phyloP scores from a whole-genome alignment of 1,140 invertebrate genomes.

The Trichonephila clavipes region DNA sequence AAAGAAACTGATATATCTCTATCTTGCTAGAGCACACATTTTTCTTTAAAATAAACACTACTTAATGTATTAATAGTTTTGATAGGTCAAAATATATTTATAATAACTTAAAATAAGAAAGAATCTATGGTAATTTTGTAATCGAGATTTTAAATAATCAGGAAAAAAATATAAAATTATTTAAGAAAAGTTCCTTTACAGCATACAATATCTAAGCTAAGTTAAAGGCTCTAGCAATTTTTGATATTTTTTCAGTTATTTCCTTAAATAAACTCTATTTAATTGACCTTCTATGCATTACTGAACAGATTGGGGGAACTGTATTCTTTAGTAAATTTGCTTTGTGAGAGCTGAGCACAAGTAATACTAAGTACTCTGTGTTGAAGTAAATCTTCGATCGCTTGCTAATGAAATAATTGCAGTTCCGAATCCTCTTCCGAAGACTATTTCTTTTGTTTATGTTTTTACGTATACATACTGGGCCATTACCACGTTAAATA shows the following conservation, averaged over 20 bases:
- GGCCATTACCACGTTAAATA: conserved; percentile 51
- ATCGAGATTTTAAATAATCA: too few species aligned
- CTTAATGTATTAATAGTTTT: too few species aligned
- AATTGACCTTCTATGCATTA: conserved; percentile 42
- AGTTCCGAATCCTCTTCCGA: conserved; percentile 39
- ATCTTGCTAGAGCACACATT: too few species aligned
- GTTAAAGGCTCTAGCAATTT: background rate
- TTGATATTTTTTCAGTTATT: background rate
- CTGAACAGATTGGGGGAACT: conserved; percentile 38
- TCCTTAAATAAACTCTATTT: conserved; percentile 18
- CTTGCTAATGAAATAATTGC: conserved; percentile 63
- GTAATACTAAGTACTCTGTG: conserved; percentile 44
- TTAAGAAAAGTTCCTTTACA: background rate
- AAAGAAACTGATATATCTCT: too few species aligned
- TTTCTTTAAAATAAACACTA: too few species aligned
- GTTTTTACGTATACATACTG: conserved; percentile 62
- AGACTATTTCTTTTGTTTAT: conserved; percentile 53
- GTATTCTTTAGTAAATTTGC: conserved; percentile 32
- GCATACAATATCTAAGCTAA: background rate
- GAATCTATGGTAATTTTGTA: too few species aligned
- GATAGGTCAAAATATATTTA: too few species aligned
- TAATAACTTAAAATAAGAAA: too few species aligned
- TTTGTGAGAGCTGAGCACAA: conserved; percentile 14
- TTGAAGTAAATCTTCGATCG: conserved; percentile 66
- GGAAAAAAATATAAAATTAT: background rate